Evolutionary conservation across 1,140 invertebrate species (phyloP).

Genomic region (Pachypeltis micranthus): DNA sequence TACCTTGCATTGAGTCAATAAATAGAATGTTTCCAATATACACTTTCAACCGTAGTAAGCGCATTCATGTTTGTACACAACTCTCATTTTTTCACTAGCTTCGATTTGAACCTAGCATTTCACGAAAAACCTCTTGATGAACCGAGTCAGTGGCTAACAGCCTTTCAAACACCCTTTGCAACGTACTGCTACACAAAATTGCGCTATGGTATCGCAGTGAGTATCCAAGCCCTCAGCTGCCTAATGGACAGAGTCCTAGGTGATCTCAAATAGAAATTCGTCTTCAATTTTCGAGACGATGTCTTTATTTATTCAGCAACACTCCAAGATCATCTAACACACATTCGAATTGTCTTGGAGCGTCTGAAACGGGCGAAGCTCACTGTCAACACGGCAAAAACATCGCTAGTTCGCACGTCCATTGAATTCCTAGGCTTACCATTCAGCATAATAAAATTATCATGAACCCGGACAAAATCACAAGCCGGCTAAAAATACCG

Average conservation of each 20-base stretch:
- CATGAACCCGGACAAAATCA: conserved; percentile 9
- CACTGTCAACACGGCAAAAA: conserved; percentile 22
- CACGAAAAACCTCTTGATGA: background rate
- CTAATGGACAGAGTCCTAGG: conserved; percentile 29
- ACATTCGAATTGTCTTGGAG: too few relatives aligned
- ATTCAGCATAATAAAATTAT: conserved; percentile 3
- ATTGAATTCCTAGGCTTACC: conserved; percentile 14
- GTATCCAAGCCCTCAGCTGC: conserved; percentile 30
- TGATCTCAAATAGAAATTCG: background rate
- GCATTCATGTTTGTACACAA: too few relatives aligned
- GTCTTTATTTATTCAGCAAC: conserved; percentile 21
- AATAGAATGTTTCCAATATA: too few relatives aligned
- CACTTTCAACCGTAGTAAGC: too few relatives aligned
- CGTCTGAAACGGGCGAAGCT: conserved; percentile 16
- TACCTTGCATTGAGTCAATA: too few relatives aligned
- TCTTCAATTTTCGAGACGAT: conserved; percentile 31
- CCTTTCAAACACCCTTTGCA: background rate
- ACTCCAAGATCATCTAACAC: conserved; percentile 23
- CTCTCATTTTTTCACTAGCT: too few relatives aligned
- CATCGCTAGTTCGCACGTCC: conserved; percentile 4
- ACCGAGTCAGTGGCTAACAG: background rate
- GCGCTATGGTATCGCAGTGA: background rate
- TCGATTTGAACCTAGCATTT: too few relatives aligned
- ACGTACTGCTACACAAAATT: background rate
- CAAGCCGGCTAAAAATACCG: conserved; percentile 18